Conservation (phyloP, 2,113 vertebrate genomes). For the Eidolon helvum region DNA sequence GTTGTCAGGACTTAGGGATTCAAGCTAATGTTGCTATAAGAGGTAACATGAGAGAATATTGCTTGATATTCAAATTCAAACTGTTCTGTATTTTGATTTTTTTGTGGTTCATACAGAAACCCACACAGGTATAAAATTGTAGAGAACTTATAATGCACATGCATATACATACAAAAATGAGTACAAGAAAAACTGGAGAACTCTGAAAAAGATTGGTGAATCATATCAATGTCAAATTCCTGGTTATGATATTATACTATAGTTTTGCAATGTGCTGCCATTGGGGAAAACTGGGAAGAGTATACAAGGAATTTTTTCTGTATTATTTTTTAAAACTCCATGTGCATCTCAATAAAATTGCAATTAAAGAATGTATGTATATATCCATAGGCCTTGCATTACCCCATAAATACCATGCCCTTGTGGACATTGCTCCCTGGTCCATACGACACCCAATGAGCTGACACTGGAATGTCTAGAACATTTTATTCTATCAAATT, state of each 20-base stretch:
- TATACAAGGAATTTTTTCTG: not conserved
- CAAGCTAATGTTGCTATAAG: not conserved
- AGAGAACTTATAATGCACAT: not conserved
- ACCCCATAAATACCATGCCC: not conserved
- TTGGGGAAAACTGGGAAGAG: not conserved
- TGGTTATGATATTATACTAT: not conserved
- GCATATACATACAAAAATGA: not conserved
- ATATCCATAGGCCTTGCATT: not conserved
- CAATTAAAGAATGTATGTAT: not conserved
- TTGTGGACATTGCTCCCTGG: not conserved
- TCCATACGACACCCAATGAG: not conserved
- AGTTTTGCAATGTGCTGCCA: not conserved
- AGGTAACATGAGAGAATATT: not conserved
- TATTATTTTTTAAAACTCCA: not conserved
- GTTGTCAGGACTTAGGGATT: not conserved
- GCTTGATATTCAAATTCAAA: not conserved
- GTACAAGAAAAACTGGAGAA: not conserved
- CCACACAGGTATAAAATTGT: not conserved
- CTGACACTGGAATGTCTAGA: not conserved
- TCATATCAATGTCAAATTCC: not conserved
- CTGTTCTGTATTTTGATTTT: not conserved
- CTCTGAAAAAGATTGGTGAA: not conserved
- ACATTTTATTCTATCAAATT: not conserved
- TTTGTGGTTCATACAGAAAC: not conserved
- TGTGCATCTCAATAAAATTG: not conserved